Conservation (phyloP, 2,797 vertebrate species). For the Echiichthys vipera region DNA sequence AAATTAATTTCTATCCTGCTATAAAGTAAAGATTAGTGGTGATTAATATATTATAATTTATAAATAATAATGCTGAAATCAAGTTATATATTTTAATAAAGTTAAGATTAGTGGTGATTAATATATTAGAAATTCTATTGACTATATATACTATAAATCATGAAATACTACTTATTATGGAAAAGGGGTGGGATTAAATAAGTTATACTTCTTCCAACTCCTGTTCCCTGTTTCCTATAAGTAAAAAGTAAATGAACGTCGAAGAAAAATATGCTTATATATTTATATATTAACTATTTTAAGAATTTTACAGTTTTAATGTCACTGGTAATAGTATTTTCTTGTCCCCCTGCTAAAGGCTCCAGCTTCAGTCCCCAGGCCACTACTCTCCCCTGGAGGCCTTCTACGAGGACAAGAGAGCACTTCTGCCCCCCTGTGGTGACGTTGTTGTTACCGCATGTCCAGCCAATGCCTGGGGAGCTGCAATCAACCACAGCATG, state of each 20-base stretch:
- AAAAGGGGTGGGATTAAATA: no score
- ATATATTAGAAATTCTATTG: no score
- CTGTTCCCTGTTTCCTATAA: neutral
- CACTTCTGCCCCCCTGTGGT: constrained; percentile 85
- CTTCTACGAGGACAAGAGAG: constrained; percentile 94
- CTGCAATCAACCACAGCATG: constrained; percentile 91
- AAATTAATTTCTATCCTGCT: no score
- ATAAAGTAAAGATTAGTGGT: no score
- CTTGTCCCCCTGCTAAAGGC: constrained; percentile 71
- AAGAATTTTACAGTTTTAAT: neutral
- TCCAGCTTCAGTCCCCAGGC: constrained; percentile 92
- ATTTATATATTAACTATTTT: neutral
- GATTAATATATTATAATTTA: no score
- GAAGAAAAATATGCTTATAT: neutral
- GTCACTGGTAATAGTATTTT: neutral
- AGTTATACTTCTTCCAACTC: no score
- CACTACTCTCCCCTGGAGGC: constrained; percentile 93
- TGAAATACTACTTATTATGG: no score
- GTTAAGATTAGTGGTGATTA: no score
- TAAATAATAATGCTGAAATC: no score
- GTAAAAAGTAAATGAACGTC: neutral
- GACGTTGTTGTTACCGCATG: constrained; percentile 83
- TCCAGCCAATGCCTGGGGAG: constrained; percentile 86
- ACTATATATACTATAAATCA: no score
- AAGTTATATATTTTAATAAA: no score